A percentile compares a stretch with the other conserved stretches of the same genome.
These are phyloP conservation scores for Dicentrarchus labrax DNA, from an alignment of 2,113 vertebrate species.

Conservation along the genomic window DNA sequence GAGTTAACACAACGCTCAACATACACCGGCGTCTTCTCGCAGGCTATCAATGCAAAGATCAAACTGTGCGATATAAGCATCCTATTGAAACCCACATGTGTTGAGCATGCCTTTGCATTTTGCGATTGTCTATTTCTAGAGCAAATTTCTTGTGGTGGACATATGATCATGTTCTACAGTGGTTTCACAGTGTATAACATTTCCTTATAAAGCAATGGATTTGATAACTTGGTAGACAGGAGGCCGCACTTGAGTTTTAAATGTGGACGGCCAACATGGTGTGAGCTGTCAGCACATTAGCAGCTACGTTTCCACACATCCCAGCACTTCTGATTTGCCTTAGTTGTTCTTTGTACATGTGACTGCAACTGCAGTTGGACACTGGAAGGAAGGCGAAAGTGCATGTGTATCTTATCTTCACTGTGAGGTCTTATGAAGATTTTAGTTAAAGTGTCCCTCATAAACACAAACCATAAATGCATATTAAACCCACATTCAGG, in stretches of 20 bases:
- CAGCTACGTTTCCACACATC: conserved; percentile 16
- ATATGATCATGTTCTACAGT: no score
- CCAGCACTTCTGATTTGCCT: not conserved
- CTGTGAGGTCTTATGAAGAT: not conserved
- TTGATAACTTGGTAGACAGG: no score
- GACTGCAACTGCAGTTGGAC: not conserved
- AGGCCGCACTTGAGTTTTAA: not conserved
- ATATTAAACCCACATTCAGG: conserved; percentile 24
- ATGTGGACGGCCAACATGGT: not conserved
- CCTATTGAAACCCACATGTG: conserved; percentile 23
- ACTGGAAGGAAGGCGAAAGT: not conserved
- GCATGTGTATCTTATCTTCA: conserved; percentile 9
- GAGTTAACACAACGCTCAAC: conserved; percentile 51
- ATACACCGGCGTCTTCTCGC: conserved; percentile 28
- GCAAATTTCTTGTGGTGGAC: not conserved
- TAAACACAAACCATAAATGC: conserved; percentile 31
- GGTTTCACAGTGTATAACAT: conserved; percentile 5
- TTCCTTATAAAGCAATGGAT: no score
- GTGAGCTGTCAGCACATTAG: conserved; percentile 37
- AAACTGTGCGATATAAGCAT: conserved; percentile 10
- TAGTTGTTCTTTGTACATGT: not conserved
- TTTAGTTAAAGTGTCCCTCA: conserved; percentile 12
- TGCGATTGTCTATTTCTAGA: not conserved
- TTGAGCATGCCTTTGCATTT: conserved; percentile 11
- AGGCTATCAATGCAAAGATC: conserved; percentile 25